Base-by-base conservation (phyloP, 2,797 vertebrate genomes). In the Denticeps clupeoides region DNA sequence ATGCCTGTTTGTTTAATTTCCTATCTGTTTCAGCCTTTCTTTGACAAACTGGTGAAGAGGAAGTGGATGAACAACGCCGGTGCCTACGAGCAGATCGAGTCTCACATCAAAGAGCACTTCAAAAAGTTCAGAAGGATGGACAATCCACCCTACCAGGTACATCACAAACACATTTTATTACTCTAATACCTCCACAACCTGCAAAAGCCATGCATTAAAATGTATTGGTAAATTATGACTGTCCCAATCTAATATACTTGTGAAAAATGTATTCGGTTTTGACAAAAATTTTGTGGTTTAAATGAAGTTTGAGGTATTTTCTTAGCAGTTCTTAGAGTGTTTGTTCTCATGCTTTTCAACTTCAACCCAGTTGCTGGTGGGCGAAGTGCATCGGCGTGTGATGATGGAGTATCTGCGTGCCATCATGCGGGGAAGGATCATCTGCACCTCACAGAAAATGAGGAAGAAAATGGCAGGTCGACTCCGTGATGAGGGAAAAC, bases 331-430 rank as follows among this genome's bases (percentile, higher is more conserved):
- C n/a, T n/a, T n/a, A n/a, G n/a, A n/a, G n/a, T n/a, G n/a, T n/a
- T n/a, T n/a, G n/a, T n/a, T n/a, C n/a, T 5, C 21, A 28, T 41
- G 2, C 28, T 12, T 25, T 18, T 32, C 16, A 12, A 7, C 19
- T 16, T 56, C 2, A 33, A 46, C 3, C 0, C 62, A 92, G 90
- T 62, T 76, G 45, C 67, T 92, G 71, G 86, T 88, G 58, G 77
- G 70, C 0, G 88, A 93, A 58, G 62, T 91, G 12, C 90, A 94
- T 70, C 81, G 88, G 0, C 70, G 80, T 1, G 89, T 92, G 26
- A 76, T 93, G 41, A 72, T 81, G 1, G 88, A 91, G 60, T 90
- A 93, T n/a, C 73, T 93, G 6, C 82, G 88, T 5, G 84, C 89
- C 0, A 73, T 94, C 55, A 87, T 96, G 63, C 73, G 87, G 26